phyloP scores from a whole-genome alignment of 2,113 vertebrate genomes.

The Bos indicus region DNA sequence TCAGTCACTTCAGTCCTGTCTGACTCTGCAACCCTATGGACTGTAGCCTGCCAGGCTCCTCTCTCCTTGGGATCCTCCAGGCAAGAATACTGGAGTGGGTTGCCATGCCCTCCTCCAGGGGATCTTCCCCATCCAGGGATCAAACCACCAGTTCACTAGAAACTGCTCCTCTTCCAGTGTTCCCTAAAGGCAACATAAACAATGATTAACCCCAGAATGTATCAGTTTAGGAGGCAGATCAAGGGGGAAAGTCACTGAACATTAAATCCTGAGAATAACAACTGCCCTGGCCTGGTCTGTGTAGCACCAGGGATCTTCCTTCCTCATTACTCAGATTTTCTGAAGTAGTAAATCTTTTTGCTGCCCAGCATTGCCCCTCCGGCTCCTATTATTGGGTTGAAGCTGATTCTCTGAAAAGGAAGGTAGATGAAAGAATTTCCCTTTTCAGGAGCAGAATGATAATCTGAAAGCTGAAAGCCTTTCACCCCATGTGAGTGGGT shows the following conservation, averaged over 20 bases:
- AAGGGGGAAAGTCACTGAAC: accelerated
- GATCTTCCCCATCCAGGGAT: background rate
- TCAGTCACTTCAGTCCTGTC: background rate
- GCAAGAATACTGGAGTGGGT: background rate
- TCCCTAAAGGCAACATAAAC: background rate
- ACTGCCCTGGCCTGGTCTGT: accelerated
- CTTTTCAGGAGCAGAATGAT: background rate
- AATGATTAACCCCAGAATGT: background rate
- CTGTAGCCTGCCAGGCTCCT: background rate
- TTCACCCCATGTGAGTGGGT: background rate
- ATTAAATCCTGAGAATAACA: background rate
- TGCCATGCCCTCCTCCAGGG: background rate
- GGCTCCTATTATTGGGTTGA: background rate
- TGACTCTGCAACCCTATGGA: background rate
- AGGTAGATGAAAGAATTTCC: background rate
- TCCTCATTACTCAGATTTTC: background rate
- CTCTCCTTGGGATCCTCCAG: background rate
- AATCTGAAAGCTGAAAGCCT: background rate
- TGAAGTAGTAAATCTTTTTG: background rate
- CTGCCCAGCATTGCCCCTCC: background rate
- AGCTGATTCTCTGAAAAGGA: background rate
- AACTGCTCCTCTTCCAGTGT: background rate
- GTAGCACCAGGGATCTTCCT: background rate
- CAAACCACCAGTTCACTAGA: background rate
- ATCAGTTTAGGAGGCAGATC: background rate